Evolutionary conservation across 2,888 invertebrate genomes (phyloP).

Genomic region (Xanthia togata): DNA sequence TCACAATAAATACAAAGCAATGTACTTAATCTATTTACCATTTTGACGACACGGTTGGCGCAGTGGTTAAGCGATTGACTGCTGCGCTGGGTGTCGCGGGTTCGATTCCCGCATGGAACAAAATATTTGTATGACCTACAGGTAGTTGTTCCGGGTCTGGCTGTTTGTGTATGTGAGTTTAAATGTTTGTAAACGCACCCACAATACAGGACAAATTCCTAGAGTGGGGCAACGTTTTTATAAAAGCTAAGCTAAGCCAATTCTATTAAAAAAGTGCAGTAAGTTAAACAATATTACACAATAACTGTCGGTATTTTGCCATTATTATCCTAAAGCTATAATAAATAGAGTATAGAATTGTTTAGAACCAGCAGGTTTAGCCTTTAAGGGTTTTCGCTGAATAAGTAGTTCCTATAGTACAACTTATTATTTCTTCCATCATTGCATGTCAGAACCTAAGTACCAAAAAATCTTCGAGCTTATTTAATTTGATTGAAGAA

Average conservation of each 20-base stretch:
- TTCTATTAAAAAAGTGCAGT: not conserved
- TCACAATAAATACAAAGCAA: not conserved
- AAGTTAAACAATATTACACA: not conserved
- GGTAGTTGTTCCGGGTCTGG: too few relatives aligned
- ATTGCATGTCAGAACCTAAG: constrained; percentile 11
- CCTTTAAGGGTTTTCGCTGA: not conserved
- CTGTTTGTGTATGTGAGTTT: too few relatives aligned
- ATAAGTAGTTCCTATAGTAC: too few relatives aligned
- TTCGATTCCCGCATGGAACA: too few relatives aligned
- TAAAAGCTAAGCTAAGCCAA: too few relatives aligned
- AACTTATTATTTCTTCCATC: not conserved
- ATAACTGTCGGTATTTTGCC: not conserved
- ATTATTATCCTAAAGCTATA: not conserved
- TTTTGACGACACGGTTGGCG: too few relatives aligned
- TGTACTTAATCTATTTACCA: not conserved
- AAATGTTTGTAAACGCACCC: too few relatives aligned
- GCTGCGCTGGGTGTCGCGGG: too few relatives aligned
- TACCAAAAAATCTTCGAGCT: constrained; percentile 16
- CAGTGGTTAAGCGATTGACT: too few relatives aligned
- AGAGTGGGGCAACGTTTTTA: too few relatives aligned
- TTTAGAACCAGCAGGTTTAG: not conserved
- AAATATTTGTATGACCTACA: too few relatives aligned
- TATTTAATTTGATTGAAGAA: constrained; percentile 8
- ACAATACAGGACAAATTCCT: too few relatives aligned
- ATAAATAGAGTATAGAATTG: not conserved